Conservation (phyloP, 2,113 vertebrate genomes). For the Gorsachius goisagi region DNA sequence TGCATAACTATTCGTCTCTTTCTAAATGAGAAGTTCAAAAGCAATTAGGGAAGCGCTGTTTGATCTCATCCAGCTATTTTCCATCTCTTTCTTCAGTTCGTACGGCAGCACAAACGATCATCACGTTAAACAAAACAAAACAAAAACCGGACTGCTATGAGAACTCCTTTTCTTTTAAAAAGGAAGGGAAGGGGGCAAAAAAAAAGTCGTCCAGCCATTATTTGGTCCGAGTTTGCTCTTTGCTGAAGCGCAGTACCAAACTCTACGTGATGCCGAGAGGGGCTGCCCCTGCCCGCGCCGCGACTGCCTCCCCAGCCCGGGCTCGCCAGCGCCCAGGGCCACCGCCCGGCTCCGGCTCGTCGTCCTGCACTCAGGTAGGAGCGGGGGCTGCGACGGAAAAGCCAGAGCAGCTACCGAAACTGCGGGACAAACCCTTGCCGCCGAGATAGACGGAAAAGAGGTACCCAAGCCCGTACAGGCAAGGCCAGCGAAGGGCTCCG, state of each 20-base stretch:
- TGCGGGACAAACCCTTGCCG: background rate
- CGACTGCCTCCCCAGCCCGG: background rate
- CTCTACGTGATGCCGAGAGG: background rate
- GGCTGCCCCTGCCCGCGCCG: background rate
- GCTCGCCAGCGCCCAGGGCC: background rate
- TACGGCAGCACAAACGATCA: background rate
- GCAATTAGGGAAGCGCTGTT: slow-evolving; percentile 27
- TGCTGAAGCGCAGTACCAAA: background rate
- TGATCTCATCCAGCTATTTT: slow-evolving; percentile 43
- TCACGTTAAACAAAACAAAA: background rate
- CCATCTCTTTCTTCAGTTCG: slow-evolving; percentile 38
- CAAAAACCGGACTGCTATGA: background rate
- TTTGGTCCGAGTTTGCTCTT: background rate
- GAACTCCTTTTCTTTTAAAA: background rate
- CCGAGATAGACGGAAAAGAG: background rate
- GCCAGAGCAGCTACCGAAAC: background rate
- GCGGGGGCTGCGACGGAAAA: background rate
- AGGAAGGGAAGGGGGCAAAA: background rate
- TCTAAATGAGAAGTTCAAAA: slow-evolving; percentile 36
- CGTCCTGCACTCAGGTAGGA: slow-evolving; percentile 45
- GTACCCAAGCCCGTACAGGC: fast-evolving
- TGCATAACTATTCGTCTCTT: background rate
- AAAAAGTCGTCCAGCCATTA: background rate
- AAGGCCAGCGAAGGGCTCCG: background rate
- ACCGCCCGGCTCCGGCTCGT: background rate